A percentile compares a stretch with the other conserved stretches of the same genome.
Evolutionary conservation across 2,797 vertebrate genomes (phyloP).

Genomic region (Pelodytes ibericus): DNA sequence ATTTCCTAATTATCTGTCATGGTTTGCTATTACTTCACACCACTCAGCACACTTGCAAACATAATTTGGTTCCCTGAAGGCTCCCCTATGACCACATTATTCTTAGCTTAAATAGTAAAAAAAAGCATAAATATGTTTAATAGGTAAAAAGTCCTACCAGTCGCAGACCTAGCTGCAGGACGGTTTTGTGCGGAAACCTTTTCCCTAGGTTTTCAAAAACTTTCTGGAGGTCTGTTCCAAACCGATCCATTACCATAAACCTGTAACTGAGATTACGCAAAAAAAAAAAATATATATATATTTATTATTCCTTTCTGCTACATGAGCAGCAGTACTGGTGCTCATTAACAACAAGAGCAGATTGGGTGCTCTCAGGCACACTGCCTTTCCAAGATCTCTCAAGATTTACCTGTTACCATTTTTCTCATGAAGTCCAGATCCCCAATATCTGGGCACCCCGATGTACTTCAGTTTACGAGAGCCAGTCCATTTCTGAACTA

Average conservation of each 20-base stretch:
- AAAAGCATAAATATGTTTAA: too few species aligned
- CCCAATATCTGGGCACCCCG: conserved; percentile 94
- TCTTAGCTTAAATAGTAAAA: too few species aligned
- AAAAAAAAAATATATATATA: conserved; percentile 33
- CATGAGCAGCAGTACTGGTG: not conserved
- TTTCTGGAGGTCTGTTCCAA: conserved; percentile 93
- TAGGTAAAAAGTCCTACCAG: conserved; percentile 77
- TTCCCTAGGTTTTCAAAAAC: conserved; percentile 84
- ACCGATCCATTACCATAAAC: conserved; percentile 97
- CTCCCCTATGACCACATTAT: too few species aligned
- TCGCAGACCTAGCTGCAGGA: conserved; percentile 88
- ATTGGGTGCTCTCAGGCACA: too few species aligned
- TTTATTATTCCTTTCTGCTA: not conserved
- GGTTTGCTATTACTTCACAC: too few species aligned
- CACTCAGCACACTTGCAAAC: too few species aligned
- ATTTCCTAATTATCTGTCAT: too few species aligned
- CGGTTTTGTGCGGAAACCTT: conserved; percentile 85
- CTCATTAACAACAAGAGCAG: too few species aligned
- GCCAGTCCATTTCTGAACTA: conserved; percentile 90
- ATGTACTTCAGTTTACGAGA: conserved; percentile 85
- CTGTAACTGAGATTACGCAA: conserved; percentile 75
- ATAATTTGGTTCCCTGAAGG: too few species aligned
- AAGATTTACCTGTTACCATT: conserved; percentile 81
- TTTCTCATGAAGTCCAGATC: conserved; percentile 89
- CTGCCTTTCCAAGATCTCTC: not conserved